Conservation (phyloP, 2,888 invertebrate species). For the Drosophila prolongata region DNA sequence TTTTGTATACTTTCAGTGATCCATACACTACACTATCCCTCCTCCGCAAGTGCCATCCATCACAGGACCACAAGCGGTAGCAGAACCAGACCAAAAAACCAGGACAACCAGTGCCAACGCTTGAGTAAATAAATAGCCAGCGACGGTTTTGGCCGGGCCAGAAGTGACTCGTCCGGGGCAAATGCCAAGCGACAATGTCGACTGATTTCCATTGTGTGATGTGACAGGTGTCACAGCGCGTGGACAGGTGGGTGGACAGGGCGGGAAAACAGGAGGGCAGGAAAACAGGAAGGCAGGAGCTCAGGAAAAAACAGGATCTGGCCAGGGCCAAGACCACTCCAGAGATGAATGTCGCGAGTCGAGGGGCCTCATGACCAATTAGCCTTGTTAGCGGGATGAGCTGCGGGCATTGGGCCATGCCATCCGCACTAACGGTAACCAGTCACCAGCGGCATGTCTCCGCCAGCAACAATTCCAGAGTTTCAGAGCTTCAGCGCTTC, state of each 20-base stretch:
- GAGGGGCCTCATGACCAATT: conserved; percentile 78
- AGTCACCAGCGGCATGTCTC: background rate
- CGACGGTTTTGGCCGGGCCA: conserved; percentile 32
- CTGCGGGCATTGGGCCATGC: conserved; percentile 65
- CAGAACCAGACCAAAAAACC: conserved; percentile 46
- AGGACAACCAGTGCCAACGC: conserved; percentile 39
- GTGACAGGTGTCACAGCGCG: conserved; percentile 77
- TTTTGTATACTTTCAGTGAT: background rate
- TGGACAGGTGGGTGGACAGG: conserved; percentile 65
- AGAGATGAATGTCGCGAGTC: conserved; percentile 32
- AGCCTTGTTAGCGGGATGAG: conserved; percentile 80
- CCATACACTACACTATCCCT: background rate
- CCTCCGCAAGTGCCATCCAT: conserved; percentile 41
- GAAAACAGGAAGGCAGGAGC: conserved; percentile 25
- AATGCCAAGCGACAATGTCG: conserved; percentile 69
- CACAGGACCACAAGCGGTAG: conserved; percentile 27
- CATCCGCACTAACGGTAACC: conserved; percentile 53
- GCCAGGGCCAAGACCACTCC: conserved; percentile 30
- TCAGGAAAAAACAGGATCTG: conserved; percentile 18
- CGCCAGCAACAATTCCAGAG: conserved; percentile 17
- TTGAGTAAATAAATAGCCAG: conserved; percentile 64
- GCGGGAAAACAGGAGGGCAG: conserved; percentile 23
- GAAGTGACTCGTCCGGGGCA: conserved; percentile 23
- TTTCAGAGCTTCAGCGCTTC: conserved; percentile 22
- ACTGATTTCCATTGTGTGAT: conserved; percentile 80